Base-by-base conservation (phyloP, 2,113 vertebrate genomes). In the Dermatemys mawii region DNA sequence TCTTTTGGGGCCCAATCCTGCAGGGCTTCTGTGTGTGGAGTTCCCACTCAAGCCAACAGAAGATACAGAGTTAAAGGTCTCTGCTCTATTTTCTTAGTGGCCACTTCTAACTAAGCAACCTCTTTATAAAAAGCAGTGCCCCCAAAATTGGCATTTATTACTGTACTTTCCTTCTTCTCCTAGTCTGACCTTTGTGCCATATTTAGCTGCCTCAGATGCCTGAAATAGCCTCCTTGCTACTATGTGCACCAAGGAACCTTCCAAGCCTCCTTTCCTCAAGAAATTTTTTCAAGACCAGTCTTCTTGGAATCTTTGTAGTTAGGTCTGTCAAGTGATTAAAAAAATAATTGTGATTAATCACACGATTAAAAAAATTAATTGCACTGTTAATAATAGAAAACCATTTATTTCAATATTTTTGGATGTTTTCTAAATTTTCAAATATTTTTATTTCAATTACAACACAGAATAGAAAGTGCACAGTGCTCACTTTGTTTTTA, bases 161-260 rank as follows among this genome's bases (percentile, higher is more conserved):
- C 6, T n/a, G 13, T 46, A 46, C 7, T 38, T 70, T 70, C 67
- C 67, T 70, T 79, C 2, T 83, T 32, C 50, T 83, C 26, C 24
- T 84, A 19, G 8, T 70, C 63, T 70, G 9, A 38, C n/a, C 16
- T 84, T 4, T 11, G 2, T 21, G 3, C 48, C 9, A 32, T 53
- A 44, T 6, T 21, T 51, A 51, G 48, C 16, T 3, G 29, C 38
- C 85, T 55, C 5, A 14, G 11, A 60, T 0, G 1, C 17, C n/a
- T 87, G 1, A 0, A 86, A 49, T 46, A 46, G 13, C 12, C 26
- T 44, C 38, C 38, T 44, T 44, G 10, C 9, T 24, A 26, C 11
- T 27, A 76, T 14, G 48, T 0, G 1, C 0, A 1, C 9, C 57
- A 86, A 92, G 88, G 88, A 86, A 2, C 19, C 35, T 21, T 70